These are phyloP conservation scores for Lithobates sylvaticus DNA, from an alignment of 2,797 vertebrate genomes.

Conservation along the genomic window DNA sequence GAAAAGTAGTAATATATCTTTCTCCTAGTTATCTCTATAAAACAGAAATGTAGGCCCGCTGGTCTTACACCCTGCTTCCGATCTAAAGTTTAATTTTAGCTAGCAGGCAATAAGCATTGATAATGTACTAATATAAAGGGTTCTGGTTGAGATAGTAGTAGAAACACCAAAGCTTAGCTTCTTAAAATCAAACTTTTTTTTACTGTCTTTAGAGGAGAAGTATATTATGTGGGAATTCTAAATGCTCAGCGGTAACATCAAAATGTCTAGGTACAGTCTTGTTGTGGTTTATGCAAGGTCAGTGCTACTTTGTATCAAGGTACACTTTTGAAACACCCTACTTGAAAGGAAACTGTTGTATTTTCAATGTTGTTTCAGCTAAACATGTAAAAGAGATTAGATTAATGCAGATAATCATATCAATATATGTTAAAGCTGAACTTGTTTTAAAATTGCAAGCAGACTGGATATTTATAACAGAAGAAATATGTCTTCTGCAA, in stretches of 20 bases:
- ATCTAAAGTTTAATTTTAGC: background rate
- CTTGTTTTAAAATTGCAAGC: too few species aligned
- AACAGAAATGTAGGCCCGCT: background rate
- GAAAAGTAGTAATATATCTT: slow-evolving; percentile 9
- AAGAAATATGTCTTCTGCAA: too few species aligned
- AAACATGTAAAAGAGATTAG: too few species aligned
- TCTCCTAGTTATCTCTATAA: background rate
- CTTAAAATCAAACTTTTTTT: background rate
- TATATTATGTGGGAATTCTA: background rate
- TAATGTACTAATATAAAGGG: background rate
- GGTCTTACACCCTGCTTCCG: background rate
- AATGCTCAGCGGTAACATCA: background rate
- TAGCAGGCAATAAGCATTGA: background rate
- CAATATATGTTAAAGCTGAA: too few species aligned
- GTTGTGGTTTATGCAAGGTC: background rate
- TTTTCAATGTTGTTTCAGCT: too few species aligned
- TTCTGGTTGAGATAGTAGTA: background rate
- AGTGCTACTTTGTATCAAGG: background rate
- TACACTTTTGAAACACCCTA: background rate
- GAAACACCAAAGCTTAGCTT: background rate
- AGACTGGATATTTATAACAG: too few species aligned
- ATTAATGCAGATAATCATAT: too few species aligned
- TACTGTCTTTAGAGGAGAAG: background rate
- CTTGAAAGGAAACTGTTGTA: background rate
- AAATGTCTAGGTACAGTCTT: background rate